Percentiles rank a stretch among this genome's conserved stretches.
These are phyloP conservation scores for Agonopterix subpropinquella DNA, from an alignment of 2,888 invertebrate species.

Conservation along the genomic window DNA sequence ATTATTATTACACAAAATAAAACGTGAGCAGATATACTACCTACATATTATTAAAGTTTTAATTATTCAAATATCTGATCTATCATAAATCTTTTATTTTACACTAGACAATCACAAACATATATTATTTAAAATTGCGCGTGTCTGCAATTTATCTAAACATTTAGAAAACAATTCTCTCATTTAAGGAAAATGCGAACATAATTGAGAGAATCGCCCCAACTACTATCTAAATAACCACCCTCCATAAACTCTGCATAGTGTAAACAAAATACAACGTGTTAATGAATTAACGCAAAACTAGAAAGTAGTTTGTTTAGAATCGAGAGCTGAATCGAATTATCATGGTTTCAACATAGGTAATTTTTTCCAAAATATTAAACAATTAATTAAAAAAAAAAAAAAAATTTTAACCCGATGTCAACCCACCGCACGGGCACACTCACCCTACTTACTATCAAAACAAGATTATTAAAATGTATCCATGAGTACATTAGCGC, in stretches of 20 bases:
- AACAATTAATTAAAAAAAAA: too few species aligned
- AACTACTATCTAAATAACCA: neutral
- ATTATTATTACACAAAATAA: slow-evolving; percentile 8
- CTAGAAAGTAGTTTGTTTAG: too few species aligned
- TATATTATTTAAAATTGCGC: slow-evolving; percentile 25
- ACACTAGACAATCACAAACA: slow-evolving; percentile 15
- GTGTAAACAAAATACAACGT: slow-evolving; percentile 15
- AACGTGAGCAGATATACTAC: slow-evolving; percentile 2
- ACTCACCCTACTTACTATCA: too few species aligned
- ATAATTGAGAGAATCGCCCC: slow-evolving; percentile 9
- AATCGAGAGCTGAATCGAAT: too few species aligned
- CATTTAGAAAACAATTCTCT: slow-evolving; percentile 12
- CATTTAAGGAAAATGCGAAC: neutral
- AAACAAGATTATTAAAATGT: too few species aligned
- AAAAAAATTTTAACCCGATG: too few species aligned
- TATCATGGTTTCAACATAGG: too few species aligned
- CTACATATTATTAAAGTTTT: neutral
- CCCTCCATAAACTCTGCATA: slow-evolving; percentile 9
- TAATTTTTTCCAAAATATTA: too few species aligned
- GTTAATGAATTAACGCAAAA: too few species aligned
- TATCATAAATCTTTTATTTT: slow-evolving; percentile 8
- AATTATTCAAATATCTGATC: slow-evolving; percentile 6
- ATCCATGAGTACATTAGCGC: too few species aligned
- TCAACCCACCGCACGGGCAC: too few species aligned
- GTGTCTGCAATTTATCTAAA: slow-evolving; percentile 21